These are phyloP conservation scores for Microcebus griseorufus DNA, from an alignment of 2,113 vertebrate genomes.

Conservation along the genomic window DNA sequence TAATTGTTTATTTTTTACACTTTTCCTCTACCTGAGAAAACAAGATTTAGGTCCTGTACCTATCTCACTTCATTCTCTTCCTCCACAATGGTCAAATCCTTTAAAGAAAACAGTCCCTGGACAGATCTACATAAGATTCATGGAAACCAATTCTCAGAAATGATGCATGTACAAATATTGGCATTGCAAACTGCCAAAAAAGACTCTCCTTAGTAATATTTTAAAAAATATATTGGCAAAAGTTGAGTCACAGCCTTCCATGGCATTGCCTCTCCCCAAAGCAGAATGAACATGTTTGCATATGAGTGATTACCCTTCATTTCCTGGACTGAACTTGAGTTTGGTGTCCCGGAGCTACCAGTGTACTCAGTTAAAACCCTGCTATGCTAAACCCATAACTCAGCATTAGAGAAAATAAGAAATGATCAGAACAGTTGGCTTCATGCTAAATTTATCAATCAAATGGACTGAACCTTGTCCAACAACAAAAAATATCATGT, in stretches of 20 bases:
- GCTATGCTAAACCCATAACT: constrained; percentile 1
- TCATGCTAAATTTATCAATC: constrained; percentile 17
- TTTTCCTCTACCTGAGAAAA: background rate
- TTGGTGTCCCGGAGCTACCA: background rate
- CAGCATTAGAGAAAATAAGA: background rate
- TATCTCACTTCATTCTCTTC: background rate
- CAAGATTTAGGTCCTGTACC: background rate
- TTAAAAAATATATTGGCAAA: background rate
- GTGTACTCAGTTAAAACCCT: background rate
- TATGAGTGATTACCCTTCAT: background rate
- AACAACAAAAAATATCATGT: background rate
- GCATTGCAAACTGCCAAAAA: background rate
- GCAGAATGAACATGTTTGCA: background rate
- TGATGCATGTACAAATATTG: background rate
- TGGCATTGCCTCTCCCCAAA: background rate
- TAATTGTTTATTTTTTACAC: background rate
- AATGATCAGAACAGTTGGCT: background rate
- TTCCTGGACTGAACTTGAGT: background rate
- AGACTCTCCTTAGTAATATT: background rate
- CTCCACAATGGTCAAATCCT: background rate
- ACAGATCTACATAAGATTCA: background rate
- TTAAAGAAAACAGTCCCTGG: background rate
- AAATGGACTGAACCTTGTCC: background rate
- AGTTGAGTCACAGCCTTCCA: background rate
- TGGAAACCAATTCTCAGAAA: background rate